A percentile compares a stretch with the other conserved stretches of the same genome.
These are phyloP conservation scores for Odocoileus hemionus DNA, from an alignment of 2,113 vertebrate species.

Conservation along the genomic window DNA sequence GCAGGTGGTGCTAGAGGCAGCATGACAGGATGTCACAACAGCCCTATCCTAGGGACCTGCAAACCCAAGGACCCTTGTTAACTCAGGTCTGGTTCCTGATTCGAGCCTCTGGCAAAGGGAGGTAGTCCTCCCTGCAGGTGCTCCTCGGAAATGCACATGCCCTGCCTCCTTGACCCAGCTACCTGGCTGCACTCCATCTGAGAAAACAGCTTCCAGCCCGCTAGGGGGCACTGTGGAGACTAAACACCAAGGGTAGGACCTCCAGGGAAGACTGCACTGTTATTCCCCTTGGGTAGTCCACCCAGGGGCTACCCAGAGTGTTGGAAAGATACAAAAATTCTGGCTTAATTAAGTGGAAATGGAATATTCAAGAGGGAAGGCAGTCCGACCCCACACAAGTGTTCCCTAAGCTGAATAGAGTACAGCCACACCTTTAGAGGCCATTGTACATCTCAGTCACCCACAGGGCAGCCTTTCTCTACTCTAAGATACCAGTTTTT, in stretches of 20 bases:
- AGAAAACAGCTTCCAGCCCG: neutral
- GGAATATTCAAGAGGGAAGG: neutral
- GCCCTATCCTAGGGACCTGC: neutral
- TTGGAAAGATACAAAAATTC: neutral
- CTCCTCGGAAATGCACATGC: neutral
- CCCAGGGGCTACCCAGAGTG: neutral
- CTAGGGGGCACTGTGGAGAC: neutral
- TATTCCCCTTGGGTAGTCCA: neutral
- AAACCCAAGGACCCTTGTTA: neutral
- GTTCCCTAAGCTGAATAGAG: neutral
- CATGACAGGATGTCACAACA: no score
- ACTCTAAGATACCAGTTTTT: neutral
- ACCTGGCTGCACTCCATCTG: neutral
- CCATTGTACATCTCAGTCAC: neutral
- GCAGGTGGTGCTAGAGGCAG: neutral
- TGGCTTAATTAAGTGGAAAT: neutral
- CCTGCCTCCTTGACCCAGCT: neutral
- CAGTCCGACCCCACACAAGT: neutral
- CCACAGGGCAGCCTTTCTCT: neutral
- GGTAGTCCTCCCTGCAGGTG: fast-evolving
- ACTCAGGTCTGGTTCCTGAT: neutral
- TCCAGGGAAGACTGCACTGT: neutral
- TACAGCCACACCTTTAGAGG: neutral
- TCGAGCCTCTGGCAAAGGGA: neutral
- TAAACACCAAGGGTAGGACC: neutral